A percentile compares a stretch with the other conserved stretches of the same genome.
Evolutionary conservation across 2,888 invertebrate genomes (phyloP).

Genomic region (Drosophila greeni): DNA sequence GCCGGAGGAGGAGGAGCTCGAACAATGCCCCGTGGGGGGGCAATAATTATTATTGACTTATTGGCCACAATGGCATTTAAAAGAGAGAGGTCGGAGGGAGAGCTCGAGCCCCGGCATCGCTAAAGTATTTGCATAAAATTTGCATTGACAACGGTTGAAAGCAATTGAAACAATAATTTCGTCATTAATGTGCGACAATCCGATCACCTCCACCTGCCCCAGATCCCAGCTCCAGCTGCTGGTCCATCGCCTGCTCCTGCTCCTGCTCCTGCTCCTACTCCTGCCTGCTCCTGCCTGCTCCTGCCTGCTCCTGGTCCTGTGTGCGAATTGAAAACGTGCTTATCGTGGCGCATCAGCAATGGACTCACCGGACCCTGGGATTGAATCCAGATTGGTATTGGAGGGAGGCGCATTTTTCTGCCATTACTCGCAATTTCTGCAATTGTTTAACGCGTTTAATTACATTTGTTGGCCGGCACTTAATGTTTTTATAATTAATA

Average conservation of each 20-base stretch:
- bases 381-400: conserved; percentile 1
- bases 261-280: not conserved
- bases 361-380: conserved; percentile 18
- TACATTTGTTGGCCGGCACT: conserved; percentile 73
- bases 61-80: conserved; percentile 72
- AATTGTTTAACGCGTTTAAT: conserved; percentile 75
- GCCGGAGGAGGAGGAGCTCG: not conserved
- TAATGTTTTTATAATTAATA: conserved; percentile 77
- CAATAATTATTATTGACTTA: conserved; percentile 74
- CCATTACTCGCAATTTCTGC: conserved; percentile 59
- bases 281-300: not conserved
- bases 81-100: conserved; percentile 44
- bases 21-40: conserved; percentile 8
- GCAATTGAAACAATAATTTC: conserved; percentile 76
- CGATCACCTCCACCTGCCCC: conserved; percentile 29
- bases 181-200: conserved; percentile 73
- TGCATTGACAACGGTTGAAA: conserved; percentile 74
- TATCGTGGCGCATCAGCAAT: conserved; percentile 70
- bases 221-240: conserved; percentile 40
- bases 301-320: conserved; percentile 11
- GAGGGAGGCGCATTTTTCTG: conserved; percentile 50
- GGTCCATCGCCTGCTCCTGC: not conserved
- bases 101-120: conserved; percentile 4
- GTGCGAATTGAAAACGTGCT: conserved; percentile 72
- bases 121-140: conserved; percentile 72